These are phyloP conservation scores for Fopius arisanus DNA, from an alignment of 1,140 invertebrate genomes.

Conservation along the genomic window DNA sequence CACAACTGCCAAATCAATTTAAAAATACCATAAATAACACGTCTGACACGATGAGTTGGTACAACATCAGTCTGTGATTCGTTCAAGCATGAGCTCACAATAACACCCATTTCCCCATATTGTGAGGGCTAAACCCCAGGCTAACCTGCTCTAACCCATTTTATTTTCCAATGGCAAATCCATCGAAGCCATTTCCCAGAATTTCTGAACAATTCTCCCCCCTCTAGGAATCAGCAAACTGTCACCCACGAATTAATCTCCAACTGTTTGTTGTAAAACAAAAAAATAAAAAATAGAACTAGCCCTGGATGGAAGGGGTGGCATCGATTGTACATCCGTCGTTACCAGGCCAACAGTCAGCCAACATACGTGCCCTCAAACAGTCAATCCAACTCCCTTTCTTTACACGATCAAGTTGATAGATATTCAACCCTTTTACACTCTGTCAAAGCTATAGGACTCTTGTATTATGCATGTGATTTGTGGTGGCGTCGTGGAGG, in stretches of 20 bases:
- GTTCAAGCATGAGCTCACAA: conserved; percentile 78
- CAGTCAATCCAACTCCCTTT: background rate
- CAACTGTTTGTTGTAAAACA: background rate
- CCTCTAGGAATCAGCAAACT: background rate
- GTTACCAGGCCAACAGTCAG: conserved; percentile 62
- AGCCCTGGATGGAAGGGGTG: background rate
- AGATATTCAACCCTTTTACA: background rate
- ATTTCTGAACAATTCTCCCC: no score
- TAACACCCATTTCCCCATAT: conserved; percentile 71
- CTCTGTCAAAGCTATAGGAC: background rate
- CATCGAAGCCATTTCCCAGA: background rate
- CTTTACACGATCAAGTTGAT: background rate
- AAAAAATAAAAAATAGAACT: no score
- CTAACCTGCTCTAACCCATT: conserved; percentile 45
- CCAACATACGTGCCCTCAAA: conserved; percentile 52
- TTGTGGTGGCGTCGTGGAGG: no score
- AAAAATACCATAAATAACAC: conserved; percentile 64
- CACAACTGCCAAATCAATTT: background rate
- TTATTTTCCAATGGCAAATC: background rate
- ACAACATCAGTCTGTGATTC: conserved; percentile 69
- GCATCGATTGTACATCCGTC: conserved; percentile 54
- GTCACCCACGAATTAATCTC: background rate
- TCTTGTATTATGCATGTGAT: background rate
- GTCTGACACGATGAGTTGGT: conserved; percentile 55
- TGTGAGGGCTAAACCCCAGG: conserved; percentile 8